These are phyloP conservation scores for Drosophila kohkoa DNA, from an alignment of 1,140 invertebrate genomes.

Conservation along the genomic window DNA sequence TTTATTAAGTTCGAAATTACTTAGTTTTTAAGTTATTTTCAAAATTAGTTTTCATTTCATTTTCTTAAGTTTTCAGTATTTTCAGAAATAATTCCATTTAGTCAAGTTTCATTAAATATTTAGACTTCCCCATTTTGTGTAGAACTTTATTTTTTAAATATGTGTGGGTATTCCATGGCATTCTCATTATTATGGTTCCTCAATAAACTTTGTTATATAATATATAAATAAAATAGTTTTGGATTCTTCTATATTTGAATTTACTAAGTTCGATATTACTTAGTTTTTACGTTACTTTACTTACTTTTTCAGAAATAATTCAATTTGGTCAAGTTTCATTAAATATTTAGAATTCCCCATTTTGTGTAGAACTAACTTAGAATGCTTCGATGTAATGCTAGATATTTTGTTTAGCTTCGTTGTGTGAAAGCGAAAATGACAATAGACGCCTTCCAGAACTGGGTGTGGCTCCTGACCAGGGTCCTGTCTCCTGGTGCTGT, in stretches of 20 bases:
- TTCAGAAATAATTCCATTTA: background rate
- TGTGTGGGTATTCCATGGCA: too few relatives aligned
- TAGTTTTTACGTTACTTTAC: too few relatives aligned
- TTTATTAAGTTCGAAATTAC: too few relatives aligned
- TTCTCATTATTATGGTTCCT: too few relatives aligned
- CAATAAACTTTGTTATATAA: too few relatives aligned
- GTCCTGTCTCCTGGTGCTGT: constrained; percentile 1
- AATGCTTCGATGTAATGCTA: constrained; percentile 37
- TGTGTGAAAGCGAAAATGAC: constrained; percentile 66
- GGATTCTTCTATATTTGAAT: too few relatives aligned
- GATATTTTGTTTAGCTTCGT: constrained; percentile 19
- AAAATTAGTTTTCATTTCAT: background rate
- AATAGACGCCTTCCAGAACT: constrained; percentile 58
- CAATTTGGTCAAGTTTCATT: background rate
- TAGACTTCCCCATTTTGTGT: background rate
- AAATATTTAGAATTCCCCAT: background rate
- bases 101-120: background rate
- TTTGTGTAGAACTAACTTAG: background rate
- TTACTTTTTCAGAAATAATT: background rate
- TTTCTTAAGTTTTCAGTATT: background rate
- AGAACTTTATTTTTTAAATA: too few relatives aligned
- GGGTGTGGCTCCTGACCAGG: constrained; percentile 53
- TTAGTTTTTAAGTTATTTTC: background rate
- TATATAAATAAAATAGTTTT: too few relatives aligned
- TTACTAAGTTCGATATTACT: too few relatives aligned